Evolutionary conservation across 2,888 invertebrate genomes (phyloP), one percentile per base, ranked within the genome.

Genomic region (Cotesia congregata): DNA sequence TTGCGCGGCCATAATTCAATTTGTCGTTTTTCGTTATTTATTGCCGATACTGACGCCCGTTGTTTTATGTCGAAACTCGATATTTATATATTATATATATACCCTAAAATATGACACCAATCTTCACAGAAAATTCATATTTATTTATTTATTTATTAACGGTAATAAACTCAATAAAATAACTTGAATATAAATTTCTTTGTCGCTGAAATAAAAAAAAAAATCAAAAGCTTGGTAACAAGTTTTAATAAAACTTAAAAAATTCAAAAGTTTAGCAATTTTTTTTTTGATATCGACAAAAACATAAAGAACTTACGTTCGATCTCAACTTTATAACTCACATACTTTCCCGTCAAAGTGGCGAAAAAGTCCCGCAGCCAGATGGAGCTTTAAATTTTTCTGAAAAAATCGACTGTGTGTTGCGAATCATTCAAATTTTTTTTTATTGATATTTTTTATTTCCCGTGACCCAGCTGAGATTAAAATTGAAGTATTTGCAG

Each of bases 291-390:
- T 50, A 50, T 12, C 50, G 50, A 12, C 1, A 50, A 50, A 50
- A 50, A 12, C 50, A 50, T 50, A 50, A 50, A 50, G 12, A 50
- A 50, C 50, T 67, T 67, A 39, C 67, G 12, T 38, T 67, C 67
- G 67, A 39, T 67, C 67, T 30, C 39, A 67, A 67, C 38, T 67
- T 67, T 67, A 30, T n/a, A 67, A 67, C 67, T 67, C 67, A 67
- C 38, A 67, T 9, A 20, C 67, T 67, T 20, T 4, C 12, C 6
- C 67, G 30, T 5, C 30, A 20, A n/a, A 30, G 15, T 17, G 50
- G 12, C 7, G 12, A 50, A 50, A 50, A 50, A 50, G 50, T 50
- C 50, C 7, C 12, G 50, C 50, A 50, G 50, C 50, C 7, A 50
- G 9, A 50, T 7, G 50, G 9, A 50, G 12, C 50, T 50, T 50